These are phyloP conservation scores for Cydia strobilella DNA, from an alignment of 1,140 invertebrate genomes.

Conservation along the genomic window DNA sequence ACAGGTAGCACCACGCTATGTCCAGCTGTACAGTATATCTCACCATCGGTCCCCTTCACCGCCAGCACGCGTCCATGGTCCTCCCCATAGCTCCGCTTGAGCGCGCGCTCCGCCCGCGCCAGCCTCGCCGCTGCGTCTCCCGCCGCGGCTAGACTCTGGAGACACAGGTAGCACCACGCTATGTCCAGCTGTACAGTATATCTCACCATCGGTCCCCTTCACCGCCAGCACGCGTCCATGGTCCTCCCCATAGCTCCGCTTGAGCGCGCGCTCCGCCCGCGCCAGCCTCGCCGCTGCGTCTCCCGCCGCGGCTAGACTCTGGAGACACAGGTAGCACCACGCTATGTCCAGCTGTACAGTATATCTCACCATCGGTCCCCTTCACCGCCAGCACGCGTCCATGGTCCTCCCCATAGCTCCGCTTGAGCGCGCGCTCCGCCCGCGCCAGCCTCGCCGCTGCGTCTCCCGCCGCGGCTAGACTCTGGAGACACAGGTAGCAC, in stretches of 20 bases:
- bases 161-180: slow-evolving; percentile 90
- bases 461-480: slow-evolving; percentile 80
- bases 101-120: slow-evolving; percentile 83
- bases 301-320: slow-evolving; percentile 82
- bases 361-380: slow-evolving; percentile 80
- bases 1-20: slow-evolving; percentile 80
- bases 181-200: slow-evolving; percentile 86
- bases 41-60: slow-evolving; percentile 84
- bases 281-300: slow-evolving; percentile 85
- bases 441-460: slow-evolving; percentile 83
- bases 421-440: slow-evolving; percentile 84
- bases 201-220: slow-evolving; percentile 82
- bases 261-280: slow-evolving; percentile 84
- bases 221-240: slow-evolving; percentile 84
- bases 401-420: slow-evolving; percentile 86
- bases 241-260: slow-evolving; percentile 85
- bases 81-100: slow-evolving; percentile 85
- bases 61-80: slow-evolving; percentile 85
- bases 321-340: slow-evolving; percentile 79
- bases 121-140: slow-evolving; percentile 85
- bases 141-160: slow-evolving; percentile 82
- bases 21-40: slow-evolving; percentile 65
- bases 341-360: slow-evolving; percentile 79
- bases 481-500: slow-evolving; percentile 89
- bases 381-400: slow-evolving; percentile 86